Conservation (phyloP, 2,797 vertebrate species). For the Hydrophis major region DNA sequence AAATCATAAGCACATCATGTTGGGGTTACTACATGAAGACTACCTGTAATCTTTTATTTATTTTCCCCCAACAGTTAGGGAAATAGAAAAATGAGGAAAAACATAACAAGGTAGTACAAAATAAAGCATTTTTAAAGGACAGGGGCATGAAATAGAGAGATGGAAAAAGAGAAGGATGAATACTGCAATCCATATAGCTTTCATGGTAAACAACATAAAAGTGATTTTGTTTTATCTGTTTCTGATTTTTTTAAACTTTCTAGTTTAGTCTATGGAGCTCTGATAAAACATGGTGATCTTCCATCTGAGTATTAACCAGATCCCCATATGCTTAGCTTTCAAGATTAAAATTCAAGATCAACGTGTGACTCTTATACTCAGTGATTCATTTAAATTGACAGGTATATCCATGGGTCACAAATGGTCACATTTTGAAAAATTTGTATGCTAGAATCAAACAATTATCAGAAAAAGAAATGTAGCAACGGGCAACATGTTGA, state of each 20-base stretch:
- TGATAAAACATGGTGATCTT: not conserved
- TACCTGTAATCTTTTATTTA: not conserved
- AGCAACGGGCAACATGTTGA: not conserved
- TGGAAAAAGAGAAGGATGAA: not conserved
- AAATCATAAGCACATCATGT: not conserved
- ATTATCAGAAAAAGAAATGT: not conserved
- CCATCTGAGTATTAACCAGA: not conserved
- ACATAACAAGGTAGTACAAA: not conserved
- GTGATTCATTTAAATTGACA: not conserved
- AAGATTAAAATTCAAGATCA: not conserved
- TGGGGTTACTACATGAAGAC: not conserved
- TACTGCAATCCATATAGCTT: not conserved
- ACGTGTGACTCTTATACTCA: not conserved
- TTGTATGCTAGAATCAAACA: not conserved
- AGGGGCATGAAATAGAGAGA: not conserved
- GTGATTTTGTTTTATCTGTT: not conserved
- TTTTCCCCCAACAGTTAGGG: not conserved
- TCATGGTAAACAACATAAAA: not conserved
- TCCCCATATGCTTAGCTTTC: not conserved
- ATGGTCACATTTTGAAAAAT: not conserved
- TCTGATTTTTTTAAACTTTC: not conserved
- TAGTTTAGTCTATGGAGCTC: not conserved
- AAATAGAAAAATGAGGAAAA: not conserved
- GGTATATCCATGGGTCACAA: not conserved
- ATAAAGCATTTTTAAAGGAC: not conserved